Conservation (phyloP, 2,888 invertebrate genomes). For the Ectemnius lituratus region DNA sequence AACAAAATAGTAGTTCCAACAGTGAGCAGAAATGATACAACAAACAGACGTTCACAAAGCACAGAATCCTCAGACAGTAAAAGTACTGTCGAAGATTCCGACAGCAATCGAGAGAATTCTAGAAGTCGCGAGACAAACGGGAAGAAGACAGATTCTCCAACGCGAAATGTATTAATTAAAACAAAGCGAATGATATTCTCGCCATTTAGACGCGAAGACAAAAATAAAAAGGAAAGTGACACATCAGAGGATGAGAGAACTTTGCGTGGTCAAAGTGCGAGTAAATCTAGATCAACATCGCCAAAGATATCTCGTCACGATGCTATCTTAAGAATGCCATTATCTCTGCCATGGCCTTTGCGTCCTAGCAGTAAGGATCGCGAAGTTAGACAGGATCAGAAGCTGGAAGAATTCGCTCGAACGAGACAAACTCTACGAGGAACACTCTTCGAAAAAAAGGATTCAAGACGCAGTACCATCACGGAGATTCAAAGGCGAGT, state of each 20-base stretch:
- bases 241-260: conserved; percentile 4
- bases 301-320: conserved; percentile 50
- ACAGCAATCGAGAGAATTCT: background rate
- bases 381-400: conserved; percentile 20
- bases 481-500: background rate
- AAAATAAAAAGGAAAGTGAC: conserved; percentile 30
- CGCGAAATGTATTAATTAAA: conserved; percentile 86
- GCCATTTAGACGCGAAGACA: conserved; percentile 80
- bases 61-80: background rate
- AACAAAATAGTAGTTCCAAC: conserved; percentile 71
- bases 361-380: conserved; percentile 40
- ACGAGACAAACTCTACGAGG: background rate
- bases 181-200: conserved; percentile 90
- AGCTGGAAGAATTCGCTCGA: background rate
- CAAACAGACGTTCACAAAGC: background rate
- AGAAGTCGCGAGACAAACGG: background rate
- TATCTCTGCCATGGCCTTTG: conserved; percentile 55
- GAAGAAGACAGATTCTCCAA: conserved; percentile 53
- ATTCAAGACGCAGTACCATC: background rate
- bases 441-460: background rate
- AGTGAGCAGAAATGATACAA: conserved; percentile 39
- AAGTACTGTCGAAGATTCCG: background rate
- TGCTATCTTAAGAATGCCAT: conserved; percentile 37
- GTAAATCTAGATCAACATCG: conserved; percentile 56
- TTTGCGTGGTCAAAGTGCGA: conserved; percentile 30